Conservation (phyloP, 2,888 invertebrate genomes). For the Polydrusus cervinus region DNA sequence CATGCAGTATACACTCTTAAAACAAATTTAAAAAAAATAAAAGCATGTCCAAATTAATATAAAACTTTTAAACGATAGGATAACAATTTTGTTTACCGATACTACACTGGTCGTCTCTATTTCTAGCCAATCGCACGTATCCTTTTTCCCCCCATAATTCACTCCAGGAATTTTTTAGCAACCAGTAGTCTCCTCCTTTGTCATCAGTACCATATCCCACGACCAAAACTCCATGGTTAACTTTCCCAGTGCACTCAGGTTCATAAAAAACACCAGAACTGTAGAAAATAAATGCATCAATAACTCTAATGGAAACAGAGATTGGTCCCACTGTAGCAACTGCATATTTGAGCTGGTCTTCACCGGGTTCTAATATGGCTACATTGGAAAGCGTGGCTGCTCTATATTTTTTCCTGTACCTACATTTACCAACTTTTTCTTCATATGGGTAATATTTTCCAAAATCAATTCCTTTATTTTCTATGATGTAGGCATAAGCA, state of each 20-base stretch:
- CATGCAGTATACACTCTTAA: too few species aligned
- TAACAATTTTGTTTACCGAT: not conserved
- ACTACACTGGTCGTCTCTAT: not conserved
- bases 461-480: conserved; percentile 1
- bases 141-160: not conserved
- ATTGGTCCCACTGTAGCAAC: conserved; percentile 87
- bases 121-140: not conserved
- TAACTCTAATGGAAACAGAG: conserved; percentile 89
- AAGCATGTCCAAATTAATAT: too few species aligned
- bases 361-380: too few species aligned
- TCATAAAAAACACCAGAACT: conserved; percentile 85
- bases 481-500: not conserved
- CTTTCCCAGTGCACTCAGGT: conserved; percentile 75
- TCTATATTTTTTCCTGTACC: too few species aligned
- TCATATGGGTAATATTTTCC: not conserved
- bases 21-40: too few species aligned
- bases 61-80: not conserved
- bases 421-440: too few species aligned
- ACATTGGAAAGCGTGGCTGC: too few species aligned
- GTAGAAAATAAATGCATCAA: conserved; percentile 79
- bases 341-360: too few species aligned
- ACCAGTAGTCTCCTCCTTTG: not conserved
- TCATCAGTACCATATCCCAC: conserved; percentile 2
- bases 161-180: not conserved
- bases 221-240: not conserved